Conservation (phyloP, 2,888 invertebrate species). For the Ptychoptera contaminata region DNA sequence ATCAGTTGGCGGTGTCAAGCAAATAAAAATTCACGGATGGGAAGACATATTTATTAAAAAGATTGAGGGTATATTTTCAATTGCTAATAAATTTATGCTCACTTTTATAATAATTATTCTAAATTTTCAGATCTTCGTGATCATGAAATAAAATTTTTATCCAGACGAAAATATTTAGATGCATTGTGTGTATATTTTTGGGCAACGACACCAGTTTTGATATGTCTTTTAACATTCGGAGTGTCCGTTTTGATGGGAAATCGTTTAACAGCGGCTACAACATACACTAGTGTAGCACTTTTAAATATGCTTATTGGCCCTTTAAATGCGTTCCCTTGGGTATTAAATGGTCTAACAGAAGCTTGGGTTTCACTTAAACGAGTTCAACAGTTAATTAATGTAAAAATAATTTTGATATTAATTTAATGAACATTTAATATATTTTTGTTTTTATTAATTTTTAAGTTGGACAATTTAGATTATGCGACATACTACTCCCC, state of each 20-base stretch:
- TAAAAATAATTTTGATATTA: constrained; percentile 23
- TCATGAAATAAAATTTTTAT: constrained; percentile 60
- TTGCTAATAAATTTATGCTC: constrained; percentile 3
- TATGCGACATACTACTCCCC: constrained; percentile 27
- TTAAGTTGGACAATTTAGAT: constrained; percentile 23
- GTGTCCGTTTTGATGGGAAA: constrained; percentile 64
- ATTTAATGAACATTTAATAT: not conserved
- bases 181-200: constrained; percentile 96
- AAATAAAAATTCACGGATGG: constrained; percentile 88
- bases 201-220: constrained; percentile 92
- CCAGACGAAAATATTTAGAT: constrained; percentile 85
- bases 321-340: constrained; percentile 96
- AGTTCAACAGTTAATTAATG: constrained; percentile 65
- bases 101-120: constrained; percentile 3
- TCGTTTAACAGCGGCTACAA: constrained; percentile 71
- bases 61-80: constrained; percentile 42
- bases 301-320: constrained; percentile 93
- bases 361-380: constrained; percentile 88
- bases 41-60: constrained; percentile 67
- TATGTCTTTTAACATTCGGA: constrained; percentile 68
- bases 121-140: constrained; percentile 40
- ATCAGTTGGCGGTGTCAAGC: constrained; percentile 70
- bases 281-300: constrained; percentile 87
- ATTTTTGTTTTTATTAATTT: not conserved
- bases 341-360: constrained; percentile 88